Base-by-base conservation (phyloP, 2,888 invertebrate species). In the Panzeria rudis region DNA sequence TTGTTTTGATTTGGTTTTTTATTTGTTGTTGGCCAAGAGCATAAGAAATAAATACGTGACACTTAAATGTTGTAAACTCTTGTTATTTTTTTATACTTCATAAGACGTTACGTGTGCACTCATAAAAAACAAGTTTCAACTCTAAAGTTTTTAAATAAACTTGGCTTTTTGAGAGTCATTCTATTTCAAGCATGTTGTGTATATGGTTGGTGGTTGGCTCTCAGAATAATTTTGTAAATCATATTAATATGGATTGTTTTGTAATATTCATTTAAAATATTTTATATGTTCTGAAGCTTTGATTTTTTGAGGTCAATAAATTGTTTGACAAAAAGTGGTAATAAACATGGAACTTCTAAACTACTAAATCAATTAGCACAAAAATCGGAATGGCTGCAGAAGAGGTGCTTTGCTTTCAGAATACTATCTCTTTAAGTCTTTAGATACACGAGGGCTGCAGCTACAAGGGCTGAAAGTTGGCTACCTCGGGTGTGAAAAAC, bases 111-210 rank as follows among this genome's bases (percentile, higher is more conserved):
- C n/a, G n/a, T n/a, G 35, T 38, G n/a, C 9, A 25, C n/a, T 15
- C 0, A 23, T 20, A 62, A n/a, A n/a, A 47, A 71, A 79, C 79
- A 25, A 64, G 79, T 79, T 78, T 76, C 35, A 20, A 13, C 56
- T 50, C 13, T 77, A 20, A 8, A 41, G 3, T 25, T 17, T 38
- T 9, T 38, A 38, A 38, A 38, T 38, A 13, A 61, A 32, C 25
- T 44, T 54, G 6, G 20, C 35, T 54, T 54, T 11, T 29, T 11
- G 35, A 61, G 23, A 9, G 20, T 41, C n/a, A 32, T 44, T 54
- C 29, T 29, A 20, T 61, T 73, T 25, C 2, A 41, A 25, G 52
- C 52, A 52, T 64, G 52, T 62, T 64, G n/a, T n/a, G n/a, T n/a
- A n/a, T n/a, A n/a, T n/a, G n/a, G n/a, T n/a, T n/a, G n/a, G n/a